Conservation (phyloP, 2,888 invertebrate species). For the Lymantria dispar region DNA sequence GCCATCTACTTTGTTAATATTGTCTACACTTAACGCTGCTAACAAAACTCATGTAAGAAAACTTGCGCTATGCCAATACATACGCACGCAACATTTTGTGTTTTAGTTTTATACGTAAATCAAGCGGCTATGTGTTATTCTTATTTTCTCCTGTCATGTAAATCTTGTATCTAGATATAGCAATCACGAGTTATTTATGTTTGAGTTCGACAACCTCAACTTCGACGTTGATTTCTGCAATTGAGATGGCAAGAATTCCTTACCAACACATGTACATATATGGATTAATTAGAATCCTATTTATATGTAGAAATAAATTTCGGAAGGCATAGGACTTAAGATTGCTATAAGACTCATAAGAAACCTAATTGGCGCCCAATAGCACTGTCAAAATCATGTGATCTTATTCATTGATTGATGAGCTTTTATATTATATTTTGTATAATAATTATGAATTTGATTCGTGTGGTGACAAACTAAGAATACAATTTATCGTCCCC, state of each 20-base stretch:
- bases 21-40: slow-evolving; percentile 18
- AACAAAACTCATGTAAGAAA: background rate
- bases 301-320: too few relatives aligned
- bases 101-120: background rate
- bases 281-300: background rate
- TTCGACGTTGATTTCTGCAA: slow-evolving; percentile 56
- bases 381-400: too few relatives aligned
- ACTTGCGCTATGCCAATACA: too few relatives aligned
- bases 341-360: too few relatives aligned
- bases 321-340: too few relatives aligned
- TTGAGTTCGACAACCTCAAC: slow-evolving; percentile 68
- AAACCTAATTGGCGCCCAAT: too few relatives aligned
- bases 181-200: slow-evolving; percentile 65
- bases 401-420: too few relatives aligned
- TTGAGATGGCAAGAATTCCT: slow-evolving; percentile 33
- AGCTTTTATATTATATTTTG: too few relatives aligned
- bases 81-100: too few relatives aligned
- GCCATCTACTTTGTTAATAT: slow-evolving; percentile 58
- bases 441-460: too few relatives aligned
- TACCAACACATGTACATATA: background rate
- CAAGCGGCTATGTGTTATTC: slow-evolving; percentile 9
- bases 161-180: slow-evolving; percentile 45
- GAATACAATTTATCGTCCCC: too few relatives aligned
- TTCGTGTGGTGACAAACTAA: too few relatives aligned
- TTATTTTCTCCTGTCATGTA: slow-evolving; percentile 29